A percentile compares a stretch with the other conserved stretches of the same genome.
Evolutionary conservation across 2,113 vertebrate genomes (phyloP).

Genomic region (Callionymus lyra): DNA sequence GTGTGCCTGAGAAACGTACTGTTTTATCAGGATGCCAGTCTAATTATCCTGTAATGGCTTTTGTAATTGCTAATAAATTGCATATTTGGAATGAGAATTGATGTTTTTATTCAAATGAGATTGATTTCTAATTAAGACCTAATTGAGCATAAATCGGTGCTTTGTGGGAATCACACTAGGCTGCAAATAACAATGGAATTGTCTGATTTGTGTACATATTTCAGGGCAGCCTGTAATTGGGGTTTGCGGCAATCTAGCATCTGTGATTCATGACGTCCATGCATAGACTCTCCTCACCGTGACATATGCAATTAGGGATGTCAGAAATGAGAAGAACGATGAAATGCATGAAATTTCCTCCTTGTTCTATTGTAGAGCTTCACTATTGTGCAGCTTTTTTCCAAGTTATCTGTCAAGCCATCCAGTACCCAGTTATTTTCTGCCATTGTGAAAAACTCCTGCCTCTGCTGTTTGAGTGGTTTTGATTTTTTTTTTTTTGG

Average conservation of each 20-base stretch:
- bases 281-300: slow-evolving; percentile 36
- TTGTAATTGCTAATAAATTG: slow-evolving; percentile 64
- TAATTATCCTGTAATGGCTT: slow-evolving; percentile 67
- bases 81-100: slow-evolving; percentile 58
- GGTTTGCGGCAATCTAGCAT: slow-evolving; percentile 12
- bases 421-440: slow-evolving; percentile 58
- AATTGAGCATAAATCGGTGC: slow-evolving; percentile 57
- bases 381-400: slow-evolving; percentile 45
- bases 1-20: slow-evolving; percentile 10
- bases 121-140: slow-evolving; percentile 64
- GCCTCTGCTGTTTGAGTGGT: slow-evolving; percentile 51
- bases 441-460: slow-evolving; percentile 51
- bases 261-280: slow-evolving; percentile 29
- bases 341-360: slow-evolving; percentile 44
- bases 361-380: slow-evolving; percentile 46
- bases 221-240: slow-evolving; percentile 17
- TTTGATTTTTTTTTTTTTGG: slow-evolving; percentile 58
- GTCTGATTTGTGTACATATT: slow-evolving; percentile 18
- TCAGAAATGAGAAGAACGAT: slow-evolving; percentile 47
- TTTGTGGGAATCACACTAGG: slow-evolving; percentile 20
- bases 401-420: slow-evolving; percentile 60
- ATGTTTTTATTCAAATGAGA: slow-evolving; percentile 63
- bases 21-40: slow-evolving; percentile 40
- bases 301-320: slow-evolving; percentile 43
- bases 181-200: slow-evolving; percentile 22